These are phyloP conservation scores for Drosophila infuscata DNA, from an alignment of 2,888 invertebrate species.

Conservation along the genomic window DNA sequence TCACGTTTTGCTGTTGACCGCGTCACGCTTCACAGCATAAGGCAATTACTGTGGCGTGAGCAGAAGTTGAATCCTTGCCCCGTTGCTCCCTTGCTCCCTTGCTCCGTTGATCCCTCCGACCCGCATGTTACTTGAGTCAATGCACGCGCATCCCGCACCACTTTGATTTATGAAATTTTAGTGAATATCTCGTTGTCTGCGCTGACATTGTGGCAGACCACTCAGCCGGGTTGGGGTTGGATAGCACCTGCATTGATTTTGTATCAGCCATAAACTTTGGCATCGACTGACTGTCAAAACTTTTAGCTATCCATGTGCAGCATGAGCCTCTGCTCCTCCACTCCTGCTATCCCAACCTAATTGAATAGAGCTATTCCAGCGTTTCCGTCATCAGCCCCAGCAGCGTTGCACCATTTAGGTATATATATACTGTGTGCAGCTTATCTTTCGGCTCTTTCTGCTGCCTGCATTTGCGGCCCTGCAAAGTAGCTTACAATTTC, in stretches of 20 bases:
- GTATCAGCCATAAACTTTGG: slow-evolving; percentile 55
- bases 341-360: slow-evolving; percentile 40
- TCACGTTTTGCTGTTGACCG: slow-evolving; percentile 77
- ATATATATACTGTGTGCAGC: slow-evolving; percentile 4
- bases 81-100: neutral
- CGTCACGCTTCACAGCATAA: slow-evolving; percentile 75
- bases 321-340: slow-evolving; percentile 3
- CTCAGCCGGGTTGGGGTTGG: slow-evolving; percentile 3
- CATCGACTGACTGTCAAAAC: slow-evolving; percentile 59
- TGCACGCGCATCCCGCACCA: slow-evolving; percentile 44
- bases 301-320: slow-evolving; percentile 43
- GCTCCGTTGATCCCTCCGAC: neutral
- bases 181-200: slow-evolving; percentile 16
- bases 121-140: slow-evolving; percentile 33
- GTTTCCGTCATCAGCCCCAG: neutral
- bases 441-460: slow-evolving; percentile 15
- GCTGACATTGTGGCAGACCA: slow-evolving; percentile 36
- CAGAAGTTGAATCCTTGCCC: slow-evolving; percentile 53
- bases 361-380: slow-evolving; percentile 43
- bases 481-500: slow-evolving; percentile 68
- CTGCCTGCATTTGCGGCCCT: slow-evolving; percentile 33
- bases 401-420: slow-evolving; percentile 13
- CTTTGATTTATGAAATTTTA: slow-evolving; percentile 79
- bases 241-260: slow-evolving; percentile 66
- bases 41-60: slow-evolving; percentile 73